Evolutionary conservation across 2,113 vertebrate species (phyloP).

Genomic region (Anas platyrhynchos): DNA sequence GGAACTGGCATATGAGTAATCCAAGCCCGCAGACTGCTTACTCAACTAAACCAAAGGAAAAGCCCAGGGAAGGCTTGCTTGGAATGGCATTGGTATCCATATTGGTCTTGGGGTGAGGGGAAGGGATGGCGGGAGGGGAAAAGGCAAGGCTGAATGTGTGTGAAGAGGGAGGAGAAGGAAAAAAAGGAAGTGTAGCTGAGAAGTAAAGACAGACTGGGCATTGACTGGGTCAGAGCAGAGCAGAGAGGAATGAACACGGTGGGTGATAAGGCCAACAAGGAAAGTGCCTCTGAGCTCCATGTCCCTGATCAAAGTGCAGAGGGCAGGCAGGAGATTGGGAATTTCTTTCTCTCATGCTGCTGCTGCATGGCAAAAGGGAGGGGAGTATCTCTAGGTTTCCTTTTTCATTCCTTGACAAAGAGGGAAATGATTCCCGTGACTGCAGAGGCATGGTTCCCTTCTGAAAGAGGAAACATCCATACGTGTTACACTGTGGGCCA

Average conservation of each 20-base stretch:
- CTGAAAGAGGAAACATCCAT: constrained; percentile 26
- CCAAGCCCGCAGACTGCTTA: not conserved
- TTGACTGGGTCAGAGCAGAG: not conserved
- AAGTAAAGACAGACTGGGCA: not conserved
- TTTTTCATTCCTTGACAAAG: not conserved
- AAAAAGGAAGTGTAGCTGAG: not conserved
- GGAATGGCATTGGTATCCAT: not conserved
- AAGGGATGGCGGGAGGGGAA: not conserved
- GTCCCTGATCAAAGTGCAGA: not conserved
- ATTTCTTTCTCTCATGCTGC: not conserved
- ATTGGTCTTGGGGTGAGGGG: not conserved
- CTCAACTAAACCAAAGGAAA: not conserved
- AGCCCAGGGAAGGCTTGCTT: not conserved
- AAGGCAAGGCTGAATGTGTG: not conserved
- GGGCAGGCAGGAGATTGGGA: not conserved
- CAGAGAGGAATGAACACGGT: not conserved
- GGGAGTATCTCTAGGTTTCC: not conserved
- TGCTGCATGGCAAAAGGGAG: not conserved
- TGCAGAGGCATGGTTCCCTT: not conserved
- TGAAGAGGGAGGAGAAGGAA: not conserved
- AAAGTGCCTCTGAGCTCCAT: not conserved
- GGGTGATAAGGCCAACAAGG: not conserved
- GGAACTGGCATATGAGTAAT: not conserved
- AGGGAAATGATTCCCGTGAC: not conserved
- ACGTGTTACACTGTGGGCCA: not conserved